Base-by-base conservation (phyloP, 2,797 vertebrate genomes). In the Choloepus didactylus region DNA sequence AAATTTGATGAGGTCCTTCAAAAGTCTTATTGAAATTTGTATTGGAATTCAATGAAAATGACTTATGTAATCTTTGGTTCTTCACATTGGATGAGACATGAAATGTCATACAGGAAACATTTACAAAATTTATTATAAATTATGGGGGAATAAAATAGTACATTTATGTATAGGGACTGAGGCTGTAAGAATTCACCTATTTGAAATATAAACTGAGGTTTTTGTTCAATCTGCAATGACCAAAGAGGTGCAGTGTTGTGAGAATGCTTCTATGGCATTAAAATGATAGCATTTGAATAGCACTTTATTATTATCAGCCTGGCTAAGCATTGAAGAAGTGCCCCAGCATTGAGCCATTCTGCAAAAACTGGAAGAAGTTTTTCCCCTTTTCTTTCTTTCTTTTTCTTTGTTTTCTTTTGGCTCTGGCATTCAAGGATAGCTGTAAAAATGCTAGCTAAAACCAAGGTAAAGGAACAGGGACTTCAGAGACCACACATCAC, bases 151-250 rank as follows among this genome's bases (percentile, higher is more conserved):
- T 76, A 35, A 54, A 81, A 90, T 62, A 76, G n/a, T 76, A 31
- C 51, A 54, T 87, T 69, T 86, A 46, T 38, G 10, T 31, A 54
- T 69, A 76, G 44, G 49, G 23, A 69, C 60, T 70, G 35, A 29
- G 35, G 51, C 51, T 54, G 49, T 51, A 54, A 54, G 51, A 54
- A 3, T 54, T 54, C 51, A 54, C 51, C 51, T 54, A 15, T 90
- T 93, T 82, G 69, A 81, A 90, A 90, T n/a, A 81, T 44, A 76
- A 75, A 86, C 31, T 2, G 18, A 82, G 38, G 44, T 16, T 66
- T 89, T 91, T 93, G 62, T 51, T 46, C 62, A 82, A 69, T 18
- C n/a, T 93, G 21, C 10, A 82, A 72, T 70, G 87, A 64, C 5
- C 76, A 59, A 54, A 82, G 81, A 87, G 41, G 19, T 93, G 35